Percentiles rank a stretch among this genome's conserved stretches.
Conservation (phyloP, 1,140 invertebrate genomes). For the Limonius californicus region DNA sequence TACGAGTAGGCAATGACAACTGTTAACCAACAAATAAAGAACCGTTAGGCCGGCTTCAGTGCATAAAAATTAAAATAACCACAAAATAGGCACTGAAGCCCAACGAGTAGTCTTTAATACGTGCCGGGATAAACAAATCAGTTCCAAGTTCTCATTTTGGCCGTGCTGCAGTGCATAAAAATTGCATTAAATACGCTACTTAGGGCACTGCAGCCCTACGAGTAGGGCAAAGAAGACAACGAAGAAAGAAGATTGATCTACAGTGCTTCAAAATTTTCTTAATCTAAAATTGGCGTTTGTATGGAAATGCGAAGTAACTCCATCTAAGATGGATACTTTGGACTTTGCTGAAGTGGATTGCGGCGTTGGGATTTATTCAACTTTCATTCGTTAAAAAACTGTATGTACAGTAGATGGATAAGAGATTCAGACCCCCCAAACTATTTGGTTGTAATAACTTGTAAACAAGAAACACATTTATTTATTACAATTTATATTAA, state of each 20-base stretch:
- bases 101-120: no score
- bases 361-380: slow-evolving; percentile 33
- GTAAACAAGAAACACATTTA: no score
- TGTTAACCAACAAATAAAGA: no score
- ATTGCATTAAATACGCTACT: background rate
- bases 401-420: slow-evolving; percentile 34
- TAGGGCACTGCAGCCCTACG: slow-evolving; percentile 19
- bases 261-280: slow-evolving; percentile 27
- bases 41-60: no score
- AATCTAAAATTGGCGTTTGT: background rate
- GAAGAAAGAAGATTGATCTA: slow-evolving; percentile 15
- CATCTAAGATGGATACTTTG: background rate
- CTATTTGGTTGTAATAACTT: no score
- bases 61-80: no score
- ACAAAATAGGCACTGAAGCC: no score
- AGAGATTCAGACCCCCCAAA: background rate
- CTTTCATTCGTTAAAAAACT: slow-evolving; percentile 23
- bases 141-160: background rate
- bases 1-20: slow-evolving; percentile 7
- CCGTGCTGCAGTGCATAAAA: background rate
- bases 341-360: slow-evolving; percentile 14
- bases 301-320: background rate
- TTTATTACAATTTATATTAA: no score
- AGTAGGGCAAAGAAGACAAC: background rate
- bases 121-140: no score